phyloP scores from a whole-genome alignment of 2,888 invertebrate genomes.

The Eulithis prunata region DNA sequence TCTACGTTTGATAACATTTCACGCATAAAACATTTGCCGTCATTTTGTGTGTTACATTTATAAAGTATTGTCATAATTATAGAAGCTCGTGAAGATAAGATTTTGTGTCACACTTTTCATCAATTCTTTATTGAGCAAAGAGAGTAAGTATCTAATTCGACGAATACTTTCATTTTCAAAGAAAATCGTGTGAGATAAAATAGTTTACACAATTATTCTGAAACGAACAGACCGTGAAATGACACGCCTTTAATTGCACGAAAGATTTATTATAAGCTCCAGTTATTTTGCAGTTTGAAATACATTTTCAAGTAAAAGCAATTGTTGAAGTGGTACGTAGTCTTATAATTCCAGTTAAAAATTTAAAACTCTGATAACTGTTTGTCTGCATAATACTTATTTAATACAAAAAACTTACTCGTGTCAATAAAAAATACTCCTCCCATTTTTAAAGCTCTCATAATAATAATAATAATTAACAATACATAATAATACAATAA shows the following conservation, averaged over 20 bases:
- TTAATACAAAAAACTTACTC: too few relatives aligned
- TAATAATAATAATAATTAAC: too few relatives aligned
- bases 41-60: not conserved
- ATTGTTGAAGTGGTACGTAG: too few relatives aligned
- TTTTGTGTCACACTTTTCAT: not conserved
- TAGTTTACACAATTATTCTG: slow-evolving; percentile 10
- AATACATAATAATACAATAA: too few relatives aligned
- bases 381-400: too few relatives aligned
- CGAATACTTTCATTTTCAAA: slow-evolving; percentile 4
- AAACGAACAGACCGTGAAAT: slow-evolving; percentile 12
- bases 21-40: slow-evolving; percentile 12
- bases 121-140: too few relatives aligned
- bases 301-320: too few relatives aligned
- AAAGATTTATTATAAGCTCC: slow-evolving; percentile 12
- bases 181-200: slow-evolving; percentile 3
- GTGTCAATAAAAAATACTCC: too few relatives aligned
- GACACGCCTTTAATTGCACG: slow-evolving; percentile 16
- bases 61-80: not conserved
- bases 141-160: too few relatives aligned
- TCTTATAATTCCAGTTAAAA: too few relatives aligned
- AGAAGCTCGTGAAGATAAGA: not conserved
- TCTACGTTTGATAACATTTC: slow-evolving; percentile 10
- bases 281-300: slow-evolving; percentile 2
- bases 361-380: too few relatives aligned
- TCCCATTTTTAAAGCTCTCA: too few relatives aligned